These are phyloP conservation scores for Oncorhynchus kisutch DNA, from an alignment of 2,113 vertebrate genomes.

Conservation along the genomic window DNA sequence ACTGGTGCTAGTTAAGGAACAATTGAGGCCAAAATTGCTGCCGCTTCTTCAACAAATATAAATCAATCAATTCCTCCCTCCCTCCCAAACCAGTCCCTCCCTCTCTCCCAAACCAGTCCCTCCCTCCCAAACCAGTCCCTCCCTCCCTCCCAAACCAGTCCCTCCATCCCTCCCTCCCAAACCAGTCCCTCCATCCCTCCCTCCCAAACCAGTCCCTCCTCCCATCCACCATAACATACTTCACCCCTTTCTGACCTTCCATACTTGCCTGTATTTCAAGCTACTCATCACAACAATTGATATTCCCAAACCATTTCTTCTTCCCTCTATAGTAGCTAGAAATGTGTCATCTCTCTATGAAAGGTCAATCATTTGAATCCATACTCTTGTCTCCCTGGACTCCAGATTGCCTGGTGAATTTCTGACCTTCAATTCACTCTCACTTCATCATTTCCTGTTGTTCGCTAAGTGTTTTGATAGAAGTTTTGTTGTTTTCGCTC, in stretches of 20 bases:
- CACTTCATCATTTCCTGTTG: constrained; percentile 44
- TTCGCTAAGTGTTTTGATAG: constrained; percentile 42
- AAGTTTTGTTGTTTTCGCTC: constrained; percentile 24
- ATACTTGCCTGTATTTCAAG: not conserved
- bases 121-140: no score
- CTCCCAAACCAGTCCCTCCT: no score
- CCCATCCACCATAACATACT: no score
- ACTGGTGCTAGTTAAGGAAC: not conserved
- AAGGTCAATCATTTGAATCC: constrained; percentile 30
- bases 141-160: no score
- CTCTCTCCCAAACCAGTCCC: no score
- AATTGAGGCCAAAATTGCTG: constrained; percentile 6
- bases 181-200: no score
- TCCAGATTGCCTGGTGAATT: constrained; percentile 41
- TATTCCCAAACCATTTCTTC: not conserved
- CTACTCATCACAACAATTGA: constrained; percentile 14
- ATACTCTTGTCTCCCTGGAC: not conserved
- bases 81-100: no score
- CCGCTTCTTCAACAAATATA: no score
- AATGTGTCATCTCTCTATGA: constrained; percentile 2
- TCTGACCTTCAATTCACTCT: constrained; percentile 53
- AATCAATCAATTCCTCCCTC: no score
- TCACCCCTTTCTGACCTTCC: not conserved
- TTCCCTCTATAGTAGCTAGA: no score
- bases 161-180: no score